Evolutionary conservation across 1,140 invertebrate species (phyloP), one percentile per base, ranked within the genome.

Genomic region (Proales similis): DNA sequence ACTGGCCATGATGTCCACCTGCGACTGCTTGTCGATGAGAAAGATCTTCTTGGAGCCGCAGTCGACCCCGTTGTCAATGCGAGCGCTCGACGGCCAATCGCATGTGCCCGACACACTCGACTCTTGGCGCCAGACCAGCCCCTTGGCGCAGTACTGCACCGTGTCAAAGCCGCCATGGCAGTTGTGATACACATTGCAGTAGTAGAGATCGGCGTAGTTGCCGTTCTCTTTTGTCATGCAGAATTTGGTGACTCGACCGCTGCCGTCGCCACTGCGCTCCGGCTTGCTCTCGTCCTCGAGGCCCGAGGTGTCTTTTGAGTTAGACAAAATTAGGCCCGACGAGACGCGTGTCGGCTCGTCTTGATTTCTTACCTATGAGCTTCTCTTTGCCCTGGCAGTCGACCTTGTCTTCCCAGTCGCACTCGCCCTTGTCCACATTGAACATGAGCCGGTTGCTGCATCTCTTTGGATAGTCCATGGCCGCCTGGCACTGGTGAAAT

Each of bases 171-270:
- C 61, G 43, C 61, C 61, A 5, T 48, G 46, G 43, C 61, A 63
- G 22, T 48, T 48, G 20, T 63, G 61, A 17, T 63, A 63, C 29
- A 63, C 61, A 63, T 63, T 63, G 43, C 61, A 63, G 43, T 63
- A 63, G 27, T 63, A 48, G 14, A 47, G 30, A 48, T 63, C 61
- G 22, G 45, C 61, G 29, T 63, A 63, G n/a, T 47, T 36, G 6
- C 61, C 61, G 49, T 63, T 48, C 43, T 47, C 39, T 63, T 48
- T 63, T n/a, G n/a, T 38, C 61, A 63, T 63, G 42, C 61, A 63
- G 43, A 63, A 63, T 63, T 63, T 63, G 2, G 61, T 63, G 7
- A 47, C 39, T 38, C 61, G 19, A n/a, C 61, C 61, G 38, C 39
- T 62, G 3, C 43, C 39, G 14, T 45, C 39, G 12, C 39, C 39